Evolutionary conservation across 2,113 vertebrate genomes (phyloP).

Genomic region (Mus musculus): GRCm39 chr17:47299501-47300000

Average conservation of each 20-base stretch:
- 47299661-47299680: conserved; percentile 92
- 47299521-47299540: conserved; percentile 21
- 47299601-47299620: conserved; percentile 95
- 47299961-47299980: not conserved
- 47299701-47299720: conserved; percentile 92
- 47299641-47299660: conserved; percentile 95
- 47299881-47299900: not conserved
- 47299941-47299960: conserved; percentile 24
- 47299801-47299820: not conserved
- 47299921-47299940: conserved; percentile 35
- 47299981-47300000: not conserved
- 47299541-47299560: not conserved
- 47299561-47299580: conserved; percentile 87
- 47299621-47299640: conserved; percentile 98
- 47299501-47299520: not conserved
- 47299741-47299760: not conserved
- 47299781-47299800: not conserved
- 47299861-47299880: not conserved
- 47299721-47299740: not conserved
- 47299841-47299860: conserved; percentile 31
- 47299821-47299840: not conserved
- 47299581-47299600: conserved; percentile 92
- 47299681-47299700: conserved; percentile 93
- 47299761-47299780: not conserved
- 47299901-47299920: conserved; percentile 4